Percentiles rank a stretch among this genome's conserved stretches.
Evolutionary conservation across 2,797 vertebrate genomes (phyloP).

Genomic region (Gephyroberyx darwinii): DNA sequence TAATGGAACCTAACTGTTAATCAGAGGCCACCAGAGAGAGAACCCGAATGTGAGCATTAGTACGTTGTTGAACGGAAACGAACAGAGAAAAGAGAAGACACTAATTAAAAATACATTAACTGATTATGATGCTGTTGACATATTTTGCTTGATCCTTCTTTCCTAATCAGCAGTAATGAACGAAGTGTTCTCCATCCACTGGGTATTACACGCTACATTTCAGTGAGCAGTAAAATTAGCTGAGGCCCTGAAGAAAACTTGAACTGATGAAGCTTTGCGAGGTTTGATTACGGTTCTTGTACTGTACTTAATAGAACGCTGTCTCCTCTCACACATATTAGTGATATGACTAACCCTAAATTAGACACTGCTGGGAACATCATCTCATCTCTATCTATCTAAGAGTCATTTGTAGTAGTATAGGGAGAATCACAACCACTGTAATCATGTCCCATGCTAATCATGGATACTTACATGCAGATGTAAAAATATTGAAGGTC

Average conservation of each 20-base stretch:
- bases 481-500: conserved; percentile 21
- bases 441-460: conserved; percentile 29
- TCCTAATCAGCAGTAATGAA: conserved; percentile 78
- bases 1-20: conserved; percentile 64
- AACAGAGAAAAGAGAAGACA: conserved; percentile 60
- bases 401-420: conserved; percentile 13
- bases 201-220: conserved; percentile 74
- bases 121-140: conserved; percentile 75
- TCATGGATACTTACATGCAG: conserved; percentile 12
- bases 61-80: conserved; percentile 54
- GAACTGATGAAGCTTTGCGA: conserved; percentile 65
- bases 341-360: conserved; percentile 52
- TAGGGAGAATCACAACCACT: conserved; percentile 26
- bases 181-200: conserved; percentile 64
- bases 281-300: conserved; percentile 71
- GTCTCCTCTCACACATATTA: conserved; percentile 54
- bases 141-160: conserved; percentile 75
- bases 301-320: conserved; percentile 62
- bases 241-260: conserved; percentile 59
- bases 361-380: conserved; percentile 60
- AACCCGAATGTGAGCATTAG: conserved; percentile 53
- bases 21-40: conserved; percentile 57
- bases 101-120: conserved; percentile 80
- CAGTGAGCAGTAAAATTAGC: conserved; percentile 76
- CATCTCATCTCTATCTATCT: conserved; percentile 9